Percentiles rank a stretch among this genome's conserved stretches.
Conservation (phyloP, 2,888 invertebrate species). For the Alloplasta piceator region DNA sequence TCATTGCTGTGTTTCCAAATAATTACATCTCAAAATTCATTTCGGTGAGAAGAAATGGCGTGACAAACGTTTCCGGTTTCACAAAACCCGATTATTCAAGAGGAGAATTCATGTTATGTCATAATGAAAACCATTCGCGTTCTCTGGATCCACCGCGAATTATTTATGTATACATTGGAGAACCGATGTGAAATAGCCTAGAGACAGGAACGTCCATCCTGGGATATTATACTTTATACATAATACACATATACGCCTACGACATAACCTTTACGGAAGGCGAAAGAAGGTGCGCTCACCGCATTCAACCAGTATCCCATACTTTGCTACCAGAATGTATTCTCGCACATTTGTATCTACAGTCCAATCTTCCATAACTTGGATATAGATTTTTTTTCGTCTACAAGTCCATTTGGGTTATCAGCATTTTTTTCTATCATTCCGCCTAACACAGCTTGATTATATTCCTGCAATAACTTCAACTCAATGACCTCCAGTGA, state of each 20-base stretch:
- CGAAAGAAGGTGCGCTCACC: constrained; percentile 60
- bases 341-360: constrained; percentile 14
- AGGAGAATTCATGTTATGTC: constrained; percentile 56
- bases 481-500: no score
- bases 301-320: constrained; percentile 53
- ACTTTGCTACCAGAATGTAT: constrained; percentile 50
- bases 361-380: constrained; percentile 27
- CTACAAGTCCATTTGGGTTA: no score
- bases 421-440: no score
- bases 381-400: no score
- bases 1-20: not conserved
- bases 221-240: constrained; percentile 28
- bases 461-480: no score
- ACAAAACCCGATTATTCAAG: constrained; percentile 49
- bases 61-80: constrained; percentile 48
- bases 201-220: constrained; percentile 53
- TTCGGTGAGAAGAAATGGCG: constrained; percentile 7
- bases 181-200: constrained; percentile 36
- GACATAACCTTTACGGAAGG: constrained; percentile 63
- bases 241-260: constrained; percentile 52
- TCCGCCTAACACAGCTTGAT: no score
- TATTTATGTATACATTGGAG: constrained; percentile 45
- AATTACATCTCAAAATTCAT: no score
- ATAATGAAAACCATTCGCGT: constrained; percentile 40
- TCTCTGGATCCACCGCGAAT: constrained; percentile 29